Percentiles rank a stretch among this genome's conserved stretches.
Evolutionary conservation across 1,140 invertebrate genomes (phyloP).

Genomic region (Solenopsis fugax): DNA sequence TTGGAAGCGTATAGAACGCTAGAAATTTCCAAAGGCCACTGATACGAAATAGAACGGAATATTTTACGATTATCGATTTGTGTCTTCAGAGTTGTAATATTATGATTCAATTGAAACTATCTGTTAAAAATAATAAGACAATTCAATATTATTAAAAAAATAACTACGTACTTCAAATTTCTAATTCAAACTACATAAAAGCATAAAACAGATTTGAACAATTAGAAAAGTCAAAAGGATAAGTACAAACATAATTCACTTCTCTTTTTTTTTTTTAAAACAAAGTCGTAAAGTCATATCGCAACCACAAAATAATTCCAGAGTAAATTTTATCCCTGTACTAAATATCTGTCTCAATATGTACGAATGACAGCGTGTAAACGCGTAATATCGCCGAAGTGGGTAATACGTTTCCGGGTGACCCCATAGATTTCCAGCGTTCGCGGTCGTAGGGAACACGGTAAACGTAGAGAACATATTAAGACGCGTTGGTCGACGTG

Average conservation of each 20-base stretch:
- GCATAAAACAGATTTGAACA: not conserved
- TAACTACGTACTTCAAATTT: not conserved
- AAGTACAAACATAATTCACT: not conserved
- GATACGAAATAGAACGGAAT: not conserved
- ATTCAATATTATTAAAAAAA: not conserved
- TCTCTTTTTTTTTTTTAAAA: not conserved
- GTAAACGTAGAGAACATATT: slow-evolving; percentile 51
- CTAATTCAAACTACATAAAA: not conserved
- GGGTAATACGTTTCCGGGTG: slow-evolving; percentile 49
- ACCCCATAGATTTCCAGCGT: slow-evolving; percentile 51
- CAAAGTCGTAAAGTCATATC: slow-evolving; percentile 66
- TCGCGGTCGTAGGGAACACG: slow-evolving; percentile 29
- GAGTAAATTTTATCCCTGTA: slow-evolving; percentile 29
- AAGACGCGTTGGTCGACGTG: slow-evolving; percentile 52
- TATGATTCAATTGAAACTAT: not conserved
- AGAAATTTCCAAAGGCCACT: not conserved
- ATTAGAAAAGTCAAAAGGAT: not conserved
- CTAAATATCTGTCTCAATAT: slow-evolving; percentile 8
- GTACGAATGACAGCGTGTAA: slow-evolving; percentile 38
- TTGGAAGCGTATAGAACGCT: slow-evolving; percentile 2
- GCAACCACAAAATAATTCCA: slow-evolving; percentile 63
- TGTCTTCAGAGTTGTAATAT: not conserved
- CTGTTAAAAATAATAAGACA: not conserved
- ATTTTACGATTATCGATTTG: not conserved
- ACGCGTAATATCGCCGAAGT: slow-evolving; percentile 42